Conservation (phyloP, 2,113 vertebrate species). For the Triplophysa rosa region DNA sequence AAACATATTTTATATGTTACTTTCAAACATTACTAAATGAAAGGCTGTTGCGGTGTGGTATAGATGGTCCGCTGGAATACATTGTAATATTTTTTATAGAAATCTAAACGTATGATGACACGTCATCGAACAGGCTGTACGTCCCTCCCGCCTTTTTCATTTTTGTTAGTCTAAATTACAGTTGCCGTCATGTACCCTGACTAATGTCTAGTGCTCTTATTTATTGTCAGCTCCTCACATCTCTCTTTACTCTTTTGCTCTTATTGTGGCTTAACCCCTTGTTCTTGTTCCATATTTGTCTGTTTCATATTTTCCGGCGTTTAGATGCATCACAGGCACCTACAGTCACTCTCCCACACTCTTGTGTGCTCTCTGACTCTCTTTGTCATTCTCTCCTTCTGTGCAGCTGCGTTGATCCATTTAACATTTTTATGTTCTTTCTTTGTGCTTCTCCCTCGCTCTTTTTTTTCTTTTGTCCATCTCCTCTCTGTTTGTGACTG, state of each 20-base stretch:
- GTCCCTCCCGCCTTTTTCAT: too few species aligned
- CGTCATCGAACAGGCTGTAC: too few species aligned
- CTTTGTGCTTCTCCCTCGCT: constrained; percentile 8
- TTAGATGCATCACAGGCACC: constrained; percentile 12
- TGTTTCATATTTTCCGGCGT: constrained; percentile 4
- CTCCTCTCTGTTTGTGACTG: not conserved
- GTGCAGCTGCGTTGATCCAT: constrained; percentile 8
- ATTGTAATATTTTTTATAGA: too few species aligned
- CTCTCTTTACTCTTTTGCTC: not conserved
- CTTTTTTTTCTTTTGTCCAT: constrained; percentile 10
- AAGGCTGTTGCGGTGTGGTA: too few species aligned
- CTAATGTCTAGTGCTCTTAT: not conserved
- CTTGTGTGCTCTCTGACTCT: not conserved
- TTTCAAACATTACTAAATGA: too few species aligned
- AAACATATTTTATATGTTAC: too few species aligned
- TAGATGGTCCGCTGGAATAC: too few species aligned
- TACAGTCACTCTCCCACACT: constrained; percentile 1
- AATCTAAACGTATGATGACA: too few species aligned
- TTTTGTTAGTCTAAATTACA: too few species aligned
- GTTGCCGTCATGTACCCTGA: too few species aligned
- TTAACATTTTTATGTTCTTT: constrained; percentile 29
- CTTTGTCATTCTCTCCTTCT: not conserved
- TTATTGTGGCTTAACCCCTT: not conserved
- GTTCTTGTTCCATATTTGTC: constrained; percentile 6
- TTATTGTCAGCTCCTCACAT: not conserved